Evolutionary conservation across 35 echinoderm and acorn worm genomes (phyloP).

Genomic region (Chiridota heheva): DNA sequence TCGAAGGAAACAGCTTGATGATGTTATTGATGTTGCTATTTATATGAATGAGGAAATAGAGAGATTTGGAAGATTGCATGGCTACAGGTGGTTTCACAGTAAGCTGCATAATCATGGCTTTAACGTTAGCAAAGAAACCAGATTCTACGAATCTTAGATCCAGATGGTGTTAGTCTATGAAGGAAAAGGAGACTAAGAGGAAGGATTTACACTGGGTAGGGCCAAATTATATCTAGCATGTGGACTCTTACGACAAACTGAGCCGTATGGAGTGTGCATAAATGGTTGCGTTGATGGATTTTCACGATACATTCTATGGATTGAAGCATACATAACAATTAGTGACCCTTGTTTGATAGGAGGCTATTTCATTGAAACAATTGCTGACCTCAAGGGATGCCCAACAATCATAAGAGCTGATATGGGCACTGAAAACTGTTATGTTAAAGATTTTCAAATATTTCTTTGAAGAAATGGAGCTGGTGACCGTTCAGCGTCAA

Average conservation of each 20-base stretch:
- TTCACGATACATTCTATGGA: slow-evolving; percentile 35
- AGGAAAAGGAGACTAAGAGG: background rate
- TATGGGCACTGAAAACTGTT: slow-evolving; percentile 40
- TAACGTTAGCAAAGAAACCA: slow-evolving; percentile 22
- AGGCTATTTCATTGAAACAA: slow-evolving; percentile 32
- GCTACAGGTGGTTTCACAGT: slow-evolving; percentile 45
- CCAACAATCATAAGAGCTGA: slow-evolving; percentile 28
- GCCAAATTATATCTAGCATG: slow-evolving; percentile 38
- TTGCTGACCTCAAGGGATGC: slow-evolving; percentile 8
- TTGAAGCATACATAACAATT: slow-evolving; percentile 25
- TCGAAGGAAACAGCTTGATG: slow-evolving; percentile 6
- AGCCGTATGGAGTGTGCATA: slow-evolving; percentile 16
- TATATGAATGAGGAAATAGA: slow-evolving; percentile 10
- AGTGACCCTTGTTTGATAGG: slow-evolving; percentile 19
- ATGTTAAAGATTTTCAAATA: slow-evolving; percentile 15
- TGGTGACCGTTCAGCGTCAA: too few species aligned
- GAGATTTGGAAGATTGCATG: slow-evolving; percentile 10
- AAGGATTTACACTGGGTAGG: slow-evolving; percentile 1
- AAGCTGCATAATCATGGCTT: slow-evolving; percentile 18
- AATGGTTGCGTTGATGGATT: slow-evolving; percentile 49
- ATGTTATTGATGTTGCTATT: slow-evolving; percentile 3
- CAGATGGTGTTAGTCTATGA: slow-evolving; percentile 17
- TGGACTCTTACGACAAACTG: slow-evolving; percentile 42
- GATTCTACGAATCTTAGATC: slow-evolving; percentile 24
- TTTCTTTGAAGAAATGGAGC: background rate